Evolutionary conservation across 2,113 vertebrate genomes (phyloP), one percentile per base, ranked within the genome.

Genomic region (Riparia riparia): DNA sequence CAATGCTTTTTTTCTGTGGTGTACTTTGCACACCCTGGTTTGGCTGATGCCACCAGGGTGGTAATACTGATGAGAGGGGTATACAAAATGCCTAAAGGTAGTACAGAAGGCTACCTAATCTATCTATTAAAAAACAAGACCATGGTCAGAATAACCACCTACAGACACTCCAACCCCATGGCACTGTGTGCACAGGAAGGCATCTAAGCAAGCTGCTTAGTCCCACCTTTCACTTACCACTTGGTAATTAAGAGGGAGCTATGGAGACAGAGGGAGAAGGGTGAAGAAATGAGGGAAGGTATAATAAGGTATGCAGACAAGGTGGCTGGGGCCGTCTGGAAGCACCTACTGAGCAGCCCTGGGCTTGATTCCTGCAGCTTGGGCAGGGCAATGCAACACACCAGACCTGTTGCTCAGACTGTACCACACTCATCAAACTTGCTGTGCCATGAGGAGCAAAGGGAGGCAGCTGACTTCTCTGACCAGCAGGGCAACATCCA

Each of bases 41-140:
- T 76, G 50, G 61, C 37, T 77, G 71, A 77, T 9, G 6, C 29
- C 0, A 0, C 32, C 21, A 11, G 42, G 9, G 54, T 2, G 6
- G 18, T 18, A 82, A 42, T 12, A 20, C 31, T 39, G 47, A 44
- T 1, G 1, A 73, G 17, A 73, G 20, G 15, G 32, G 7, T 54
- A 82, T 28, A 39, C 3, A 58, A 32, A 58, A 12, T 5, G 6
- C 24, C 65, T 37, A 37, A 77, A 44, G 25, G 71, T 8, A 68
- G 25, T 26, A 32, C 60, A 89, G 34, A 56, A 87, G 68, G 26
- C 47, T 74, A 24, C 42, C 56, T 37, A 64, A 58, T 25, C 24
- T 44, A 82, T 47, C 44, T 34, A 18, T 18, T 86, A 70, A 80
- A 71, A 31, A 29, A 72, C 6, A 87, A 63, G 45, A 26, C 24